Conservation (phyloP, 1,140 invertebrate species). For the Aphaenogaster ashmeadi region DNA sequence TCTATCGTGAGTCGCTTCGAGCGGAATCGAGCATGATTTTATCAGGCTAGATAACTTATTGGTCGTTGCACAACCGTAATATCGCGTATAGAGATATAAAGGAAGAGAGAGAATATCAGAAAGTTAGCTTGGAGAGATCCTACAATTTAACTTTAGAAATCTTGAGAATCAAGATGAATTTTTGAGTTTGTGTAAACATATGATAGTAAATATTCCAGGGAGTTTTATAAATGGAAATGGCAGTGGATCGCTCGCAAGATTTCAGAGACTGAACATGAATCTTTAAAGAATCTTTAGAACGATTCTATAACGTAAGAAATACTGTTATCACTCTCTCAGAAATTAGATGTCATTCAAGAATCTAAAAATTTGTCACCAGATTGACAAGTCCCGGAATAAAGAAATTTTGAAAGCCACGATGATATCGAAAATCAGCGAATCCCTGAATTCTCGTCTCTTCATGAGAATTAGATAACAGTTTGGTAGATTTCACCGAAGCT, state of each 20-base stretch:
- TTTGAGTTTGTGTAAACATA: not conserved
- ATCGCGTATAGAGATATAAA: not conserved
- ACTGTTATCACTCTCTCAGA: not conserved
- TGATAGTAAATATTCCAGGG: not conserved
- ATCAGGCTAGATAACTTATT: not conserved
- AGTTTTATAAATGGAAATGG: not conserved
- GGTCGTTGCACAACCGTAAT: not conserved
- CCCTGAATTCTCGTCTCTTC: not conserved
- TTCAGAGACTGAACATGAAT: not conserved
- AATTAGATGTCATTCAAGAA: not conserved
- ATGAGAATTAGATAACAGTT: not conserved
- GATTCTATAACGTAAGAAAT: not conserved
- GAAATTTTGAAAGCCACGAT: conserved; percentile 4
- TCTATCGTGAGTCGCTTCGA: not conserved
- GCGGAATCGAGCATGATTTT: not conserved
- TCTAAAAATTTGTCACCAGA: not conserved
- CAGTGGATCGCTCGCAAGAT: not conserved
- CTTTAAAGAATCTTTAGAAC: not conserved
- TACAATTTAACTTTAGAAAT: not conserved
- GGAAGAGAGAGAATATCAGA: not conserved
- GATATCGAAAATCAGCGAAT: not conserved
- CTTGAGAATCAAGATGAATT: not conserved
- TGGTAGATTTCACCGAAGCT: not conserved
- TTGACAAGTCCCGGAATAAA: not conserved
- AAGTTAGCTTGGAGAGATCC: not conserved